phyloP scores from a whole-genome alignment of 1,140 invertebrate species.

The Oreohelix idahoensis region DNA sequence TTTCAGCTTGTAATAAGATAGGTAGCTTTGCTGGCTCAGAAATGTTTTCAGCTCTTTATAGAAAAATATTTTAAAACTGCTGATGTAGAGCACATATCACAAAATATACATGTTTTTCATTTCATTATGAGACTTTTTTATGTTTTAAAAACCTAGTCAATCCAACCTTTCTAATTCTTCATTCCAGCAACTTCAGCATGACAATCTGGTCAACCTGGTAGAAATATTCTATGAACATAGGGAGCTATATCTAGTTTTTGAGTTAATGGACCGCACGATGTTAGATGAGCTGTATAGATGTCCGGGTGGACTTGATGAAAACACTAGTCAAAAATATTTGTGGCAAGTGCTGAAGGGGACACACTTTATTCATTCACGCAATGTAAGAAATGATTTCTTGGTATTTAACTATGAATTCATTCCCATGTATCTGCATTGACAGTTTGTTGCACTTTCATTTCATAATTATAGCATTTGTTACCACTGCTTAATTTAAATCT shows the following conservation, averaged over 20 bases:
- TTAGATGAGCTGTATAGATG: slow-evolving; percentile 85
- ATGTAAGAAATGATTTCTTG: slow-evolving; percentile 77
- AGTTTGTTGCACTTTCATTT: too few species aligned
- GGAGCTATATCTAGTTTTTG: slow-evolving; percentile 90
- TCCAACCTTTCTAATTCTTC: slow-evolving; percentile 26
- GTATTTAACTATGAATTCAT: neutral
- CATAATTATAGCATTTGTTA: too few species aligned
- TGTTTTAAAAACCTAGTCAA: too few species aligned
- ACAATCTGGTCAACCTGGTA: slow-evolving; percentile 90
- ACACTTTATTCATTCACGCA: slow-evolving; percentile 88
- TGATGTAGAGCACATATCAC: too few species aligned
- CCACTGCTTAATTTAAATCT: too few species aligned
- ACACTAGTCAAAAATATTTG: slow-evolving; percentile 81
- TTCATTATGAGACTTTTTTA: too few species aligned
- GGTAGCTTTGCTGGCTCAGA: too few species aligned
- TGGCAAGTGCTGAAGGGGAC: slow-evolving; percentile 88
- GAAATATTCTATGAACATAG: slow-evolving; percentile 88
- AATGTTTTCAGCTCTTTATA: too few species aligned
- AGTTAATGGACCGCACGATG: slow-evolving; percentile 89
- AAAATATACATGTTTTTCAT: too few species aligned
- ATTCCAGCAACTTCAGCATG: slow-evolving; percentile 86
- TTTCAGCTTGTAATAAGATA: too few species aligned
- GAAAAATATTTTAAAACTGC: too few species aligned
- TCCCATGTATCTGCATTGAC: too few species aligned
- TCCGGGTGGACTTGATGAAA: slow-evolving; percentile 81